These are phyloP conservation scores for Corythoichthys intestinalis DNA, from an alignment of 2,113 vertebrate genomes.

Conservation along the genomic window DNA sequence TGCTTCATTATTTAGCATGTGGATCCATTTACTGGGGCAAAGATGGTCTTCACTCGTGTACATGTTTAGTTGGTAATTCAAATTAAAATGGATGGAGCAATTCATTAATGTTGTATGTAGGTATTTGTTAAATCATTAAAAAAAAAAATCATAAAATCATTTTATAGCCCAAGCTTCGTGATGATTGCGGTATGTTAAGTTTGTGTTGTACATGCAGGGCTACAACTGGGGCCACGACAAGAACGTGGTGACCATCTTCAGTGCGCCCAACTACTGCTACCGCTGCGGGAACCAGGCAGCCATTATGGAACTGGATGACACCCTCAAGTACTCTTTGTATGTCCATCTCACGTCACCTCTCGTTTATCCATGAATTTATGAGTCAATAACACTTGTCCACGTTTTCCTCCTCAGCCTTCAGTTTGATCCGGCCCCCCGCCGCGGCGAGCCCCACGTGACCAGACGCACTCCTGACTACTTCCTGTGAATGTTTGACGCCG, in stretches of 20 bases:
- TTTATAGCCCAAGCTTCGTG: neutral
- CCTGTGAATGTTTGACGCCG: conserved; percentile 64
- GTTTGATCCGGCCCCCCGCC: conserved; percentile 71
- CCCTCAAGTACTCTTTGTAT: conserved; percentile 74
- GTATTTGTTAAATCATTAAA: no score
- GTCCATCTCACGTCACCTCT: neutral
- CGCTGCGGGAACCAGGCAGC: conserved; percentile 74
- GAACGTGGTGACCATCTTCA: conserved; percentile 74
- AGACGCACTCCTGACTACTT: conserved; percentile 75
- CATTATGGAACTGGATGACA: conserved; percentile 75
- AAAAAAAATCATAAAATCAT: no score
- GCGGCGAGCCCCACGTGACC: conserved; percentile 70
- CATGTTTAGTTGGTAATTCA: no score
- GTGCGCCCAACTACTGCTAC: conserved; percentile 75
- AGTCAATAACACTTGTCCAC: neutral
- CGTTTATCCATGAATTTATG: neutral
- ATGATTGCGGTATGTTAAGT: neutral
- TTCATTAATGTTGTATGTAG: no score
- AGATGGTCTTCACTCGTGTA: no score
- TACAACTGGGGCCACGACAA: conserved; percentile 74
- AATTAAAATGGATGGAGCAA: no score
- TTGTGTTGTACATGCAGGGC: conserved; percentile 42
- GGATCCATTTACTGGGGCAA: no score
- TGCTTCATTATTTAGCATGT: no score
- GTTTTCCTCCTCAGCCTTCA: conserved; percentile 54